A percentile compares a stretch with the other conserved stretches of the same genome.
phyloP scores from a whole-genome alignment of 2,888 invertebrate genomes.

The Drosophila setosimentum region DNA sequence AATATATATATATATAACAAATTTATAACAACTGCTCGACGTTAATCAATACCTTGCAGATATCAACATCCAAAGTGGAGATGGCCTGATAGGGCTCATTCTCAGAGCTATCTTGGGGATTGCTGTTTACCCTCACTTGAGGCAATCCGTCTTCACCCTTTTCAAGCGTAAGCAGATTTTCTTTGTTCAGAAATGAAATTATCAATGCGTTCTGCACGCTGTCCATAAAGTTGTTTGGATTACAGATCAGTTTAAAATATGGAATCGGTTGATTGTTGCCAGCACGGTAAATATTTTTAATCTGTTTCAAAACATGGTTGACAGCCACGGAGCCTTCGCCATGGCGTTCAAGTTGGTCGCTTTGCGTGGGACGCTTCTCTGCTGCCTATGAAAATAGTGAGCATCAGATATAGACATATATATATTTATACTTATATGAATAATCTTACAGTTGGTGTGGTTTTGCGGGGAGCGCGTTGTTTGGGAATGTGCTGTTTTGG shows the following conservation, averaged over 20 bases:
- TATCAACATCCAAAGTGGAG: constrained; percentile 70
- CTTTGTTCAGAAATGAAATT: constrained; percentile 87
- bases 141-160: constrained; percentile 84
- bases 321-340: constrained; percentile 87
- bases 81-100: constrained; percentile 74
- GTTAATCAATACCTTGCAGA: constrained; percentile 63
- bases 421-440: neutral
- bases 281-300: constrained; percentile 84
- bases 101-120: constrained; percentile 33
- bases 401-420: neutral
- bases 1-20: neutral
- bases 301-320: constrained; percentile 85
- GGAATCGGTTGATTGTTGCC: constrained; percentile 85
- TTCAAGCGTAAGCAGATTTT: constrained; percentile 86
- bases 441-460: constrained; percentile 47
- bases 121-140: constrained; percentile 63
- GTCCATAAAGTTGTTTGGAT: constrained; percentile 86
- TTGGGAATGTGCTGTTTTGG: constrained; percentile 73
- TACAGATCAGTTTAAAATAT: constrained; percentile 87
- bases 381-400: constrained; percentile 55
- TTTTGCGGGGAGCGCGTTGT: constrained; percentile 81
- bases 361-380: constrained; percentile 86
- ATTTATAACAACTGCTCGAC: neutral
- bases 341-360: constrained; percentile 85
- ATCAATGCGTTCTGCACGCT: constrained; percentile 88